Evolutionary conservation across 2,113 vertebrate species (phyloP).

Genomic region (Callocephalon fimbriatum): DNA sequence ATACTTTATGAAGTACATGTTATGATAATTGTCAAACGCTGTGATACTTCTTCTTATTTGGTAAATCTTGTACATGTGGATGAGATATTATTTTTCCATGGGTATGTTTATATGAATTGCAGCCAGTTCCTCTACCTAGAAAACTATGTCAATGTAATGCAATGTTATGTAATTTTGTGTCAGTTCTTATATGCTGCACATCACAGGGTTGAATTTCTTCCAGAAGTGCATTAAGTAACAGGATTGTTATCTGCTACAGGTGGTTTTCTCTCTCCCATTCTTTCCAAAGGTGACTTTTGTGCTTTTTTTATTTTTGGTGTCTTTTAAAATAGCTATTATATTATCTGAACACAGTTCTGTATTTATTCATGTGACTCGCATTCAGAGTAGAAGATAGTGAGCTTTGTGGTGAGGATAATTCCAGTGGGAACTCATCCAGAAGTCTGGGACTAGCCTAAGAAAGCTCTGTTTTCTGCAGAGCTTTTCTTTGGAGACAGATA

Average conservation of each 20-base stretch:
- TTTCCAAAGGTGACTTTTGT: not conserved
- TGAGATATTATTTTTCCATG: constrained; percentile 57
- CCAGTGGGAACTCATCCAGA: not conserved
- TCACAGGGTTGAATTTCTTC: not conserved
- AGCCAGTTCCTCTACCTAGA: constrained; percentile 38
- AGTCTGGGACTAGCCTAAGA: not conserved
- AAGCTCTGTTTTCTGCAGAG: not conserved
- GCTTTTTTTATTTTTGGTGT: not conserved
- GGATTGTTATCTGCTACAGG: not conserved
- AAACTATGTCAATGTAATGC: constrained; percentile 20
- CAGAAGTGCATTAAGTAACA: not conserved
- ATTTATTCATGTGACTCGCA: not conserved
- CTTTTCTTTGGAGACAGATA: not conserved
- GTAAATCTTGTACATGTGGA: constrained; percentile 5
- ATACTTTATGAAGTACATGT: not conserved
- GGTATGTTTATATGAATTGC: constrained; percentile 53
- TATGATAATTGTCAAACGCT: not conserved
- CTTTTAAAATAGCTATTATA: not conserved
- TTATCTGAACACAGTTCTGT: not conserved
- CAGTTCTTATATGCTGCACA: not conserved
- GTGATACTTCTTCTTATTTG: constrained; percentile 43
- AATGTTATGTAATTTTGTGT: constrained; percentile 31
- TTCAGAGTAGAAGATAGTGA: not conserved
- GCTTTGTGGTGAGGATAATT: not conserved
- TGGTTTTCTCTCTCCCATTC: not conserved